phyloP scores from a whole-genome alignment of 2,797 vertebrate species.

The Alectoris magna region DNA sequence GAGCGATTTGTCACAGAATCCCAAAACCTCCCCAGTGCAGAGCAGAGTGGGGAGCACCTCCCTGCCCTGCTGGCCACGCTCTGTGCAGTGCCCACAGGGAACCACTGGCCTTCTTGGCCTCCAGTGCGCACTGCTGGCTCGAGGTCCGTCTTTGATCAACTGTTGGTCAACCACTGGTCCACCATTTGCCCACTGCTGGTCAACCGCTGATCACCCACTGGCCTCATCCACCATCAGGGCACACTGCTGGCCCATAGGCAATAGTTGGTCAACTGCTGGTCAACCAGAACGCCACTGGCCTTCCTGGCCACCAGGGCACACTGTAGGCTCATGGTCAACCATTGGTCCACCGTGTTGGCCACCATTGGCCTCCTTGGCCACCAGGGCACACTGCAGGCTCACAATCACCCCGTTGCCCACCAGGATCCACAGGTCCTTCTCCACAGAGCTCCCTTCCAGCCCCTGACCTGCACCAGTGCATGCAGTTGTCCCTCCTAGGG shows the following conservation, averaged over 20 bases:
- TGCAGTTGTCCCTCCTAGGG: neutral
- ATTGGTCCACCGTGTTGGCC: too few species aligned
- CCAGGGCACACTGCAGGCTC: too few species aligned
- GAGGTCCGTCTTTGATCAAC: neutral
- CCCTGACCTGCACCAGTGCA: neutral
- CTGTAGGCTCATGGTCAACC: too few species aligned
- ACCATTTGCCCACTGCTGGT: too few species aligned
- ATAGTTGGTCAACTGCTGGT: too few species aligned
- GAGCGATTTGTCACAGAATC: fast-evolving
- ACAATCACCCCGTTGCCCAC: neutral
- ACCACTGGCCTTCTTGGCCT: neutral
- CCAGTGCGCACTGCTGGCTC: neutral
- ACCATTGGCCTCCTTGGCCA: too few species aligned
- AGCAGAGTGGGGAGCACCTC: neutral
- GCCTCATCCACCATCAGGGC: too few species aligned
- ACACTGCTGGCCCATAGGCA: neutral
- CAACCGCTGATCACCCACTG: too few species aligned
- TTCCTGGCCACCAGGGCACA: too few species aligned
- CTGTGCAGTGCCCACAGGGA: too few species aligned
- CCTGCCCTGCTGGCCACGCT: neutral
- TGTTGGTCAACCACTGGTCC: too few species aligned
- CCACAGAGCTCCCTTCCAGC: neutral
- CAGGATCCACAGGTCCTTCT: neutral
- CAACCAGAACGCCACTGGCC: too few species aligned
- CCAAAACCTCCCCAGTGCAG: neutral